phyloP scores from a whole-genome alignment of 1,140 invertebrate genomes.

The Eurytemora carolleeae region DNA sequence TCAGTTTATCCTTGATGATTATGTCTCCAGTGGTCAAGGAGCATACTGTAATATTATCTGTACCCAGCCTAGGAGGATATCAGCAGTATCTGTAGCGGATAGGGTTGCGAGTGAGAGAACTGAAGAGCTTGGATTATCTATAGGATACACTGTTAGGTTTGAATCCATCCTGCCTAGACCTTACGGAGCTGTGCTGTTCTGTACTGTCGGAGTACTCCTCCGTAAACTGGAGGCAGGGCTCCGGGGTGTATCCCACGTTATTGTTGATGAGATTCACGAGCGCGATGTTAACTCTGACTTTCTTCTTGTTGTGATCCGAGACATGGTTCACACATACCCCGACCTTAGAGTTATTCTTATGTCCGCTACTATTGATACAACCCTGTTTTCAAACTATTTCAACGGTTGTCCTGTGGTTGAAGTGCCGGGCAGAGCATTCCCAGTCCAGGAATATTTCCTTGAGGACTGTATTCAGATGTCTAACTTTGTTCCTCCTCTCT shows the following conservation, averaged over 20 bases:
- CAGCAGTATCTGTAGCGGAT: constrained; percentile 80
- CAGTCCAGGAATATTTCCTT: constrained; percentile 66
- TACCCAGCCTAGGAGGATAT: constrained; percentile 82
- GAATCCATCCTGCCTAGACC: constrained; percentile 69
- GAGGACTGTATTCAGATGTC: constrained; percentile 69
- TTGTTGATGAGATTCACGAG: constrained; percentile 95
- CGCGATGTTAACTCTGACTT: constrained; percentile 92
- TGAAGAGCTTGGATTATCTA: constrained; percentile 55
- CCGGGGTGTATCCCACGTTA: constrained; percentile 67
- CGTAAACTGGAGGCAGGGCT: constrained; percentile 70
- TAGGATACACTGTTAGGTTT: constrained; percentile 79
- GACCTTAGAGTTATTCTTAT: constrained; percentile 73
- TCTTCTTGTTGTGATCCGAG: constrained; percentile 70
- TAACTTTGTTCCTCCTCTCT: constrained; percentile 44
- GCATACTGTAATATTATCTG: constrained; percentile 67
- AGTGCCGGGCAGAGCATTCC: constrained; percentile 53
- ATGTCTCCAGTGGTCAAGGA: constrained; percentile 59
- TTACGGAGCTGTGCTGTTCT: constrained; percentile 80
- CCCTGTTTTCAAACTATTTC: constrained; percentile 76
- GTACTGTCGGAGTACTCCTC: constrained; percentile 77
- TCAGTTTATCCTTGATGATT: constrained; percentile 90
- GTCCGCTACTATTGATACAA: constrained; percentile 88
- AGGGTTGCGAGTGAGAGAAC: constrained; percentile 65
- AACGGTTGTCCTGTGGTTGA: constrained; percentile 60
- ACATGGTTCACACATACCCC: constrained; percentile 73